Percentiles rank a stretch among this genome's conserved stretches.
phyloP scores from a whole-genome alignment of 2,797 vertebrate species.

The Pipistrellus pygmaeus region DNA sequence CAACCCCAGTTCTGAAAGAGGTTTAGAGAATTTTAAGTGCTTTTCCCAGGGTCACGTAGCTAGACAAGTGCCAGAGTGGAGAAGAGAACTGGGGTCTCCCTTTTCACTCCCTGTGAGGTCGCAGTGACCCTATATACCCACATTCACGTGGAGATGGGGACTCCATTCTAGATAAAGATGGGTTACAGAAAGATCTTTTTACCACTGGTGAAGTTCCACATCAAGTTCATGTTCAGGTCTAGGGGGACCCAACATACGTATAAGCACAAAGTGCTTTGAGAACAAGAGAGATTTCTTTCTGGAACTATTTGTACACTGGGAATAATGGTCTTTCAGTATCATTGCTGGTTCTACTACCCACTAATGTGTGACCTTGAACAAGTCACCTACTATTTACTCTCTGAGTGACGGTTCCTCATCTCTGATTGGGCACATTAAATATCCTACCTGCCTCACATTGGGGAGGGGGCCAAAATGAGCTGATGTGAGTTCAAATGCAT shows the following conservation, averaged over 20 bases:
- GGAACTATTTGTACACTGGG: constrained; percentile 16
- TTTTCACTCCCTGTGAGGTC: neutral
- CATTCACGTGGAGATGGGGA: neutral
- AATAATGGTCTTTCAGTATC: neutral
- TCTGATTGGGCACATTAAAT: neutral
- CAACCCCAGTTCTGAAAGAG: neutral
- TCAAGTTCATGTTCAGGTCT: neutral
- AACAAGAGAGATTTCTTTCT: constrained; percentile 23
- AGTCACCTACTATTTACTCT: neutral
- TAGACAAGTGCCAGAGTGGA: neutral
- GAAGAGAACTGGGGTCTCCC: neutral
- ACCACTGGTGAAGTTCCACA: neutral
- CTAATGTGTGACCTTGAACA: neutral
- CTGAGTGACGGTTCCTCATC: neutral
- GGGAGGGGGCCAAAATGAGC: neutral
- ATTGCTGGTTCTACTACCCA: neutral
- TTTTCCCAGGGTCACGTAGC: neutral
- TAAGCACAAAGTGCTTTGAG: neutral
- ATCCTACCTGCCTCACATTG: neutral
- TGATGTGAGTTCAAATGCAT: neutral
- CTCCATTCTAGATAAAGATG: neutral
- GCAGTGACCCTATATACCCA: neutral
- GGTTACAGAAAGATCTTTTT: neutral
- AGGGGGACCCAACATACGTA: neutral
- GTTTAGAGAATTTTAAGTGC: neutral